A percentile compares a stretch with the other conserved stretches of the same genome.
phyloP scores from a whole-genome alignment of 64 coral and sea anemone species.

The Montipora cactus region DNA sequence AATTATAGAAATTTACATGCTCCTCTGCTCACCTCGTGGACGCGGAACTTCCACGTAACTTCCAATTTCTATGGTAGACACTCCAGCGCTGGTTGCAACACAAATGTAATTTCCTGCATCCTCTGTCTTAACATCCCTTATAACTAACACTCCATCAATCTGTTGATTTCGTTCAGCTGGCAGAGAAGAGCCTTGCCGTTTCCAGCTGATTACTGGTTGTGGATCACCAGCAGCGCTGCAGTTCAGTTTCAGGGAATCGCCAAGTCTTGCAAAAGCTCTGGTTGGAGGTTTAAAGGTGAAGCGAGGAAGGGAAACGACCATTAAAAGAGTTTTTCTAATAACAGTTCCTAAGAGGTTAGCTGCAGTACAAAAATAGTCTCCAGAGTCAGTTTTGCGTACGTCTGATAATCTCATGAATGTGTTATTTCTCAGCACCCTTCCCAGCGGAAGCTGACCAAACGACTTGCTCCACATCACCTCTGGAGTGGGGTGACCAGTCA shows the following conservation, averaged over 20 bases:
- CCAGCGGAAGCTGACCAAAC: slow-evolving; percentile 57
- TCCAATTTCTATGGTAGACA: neutral
- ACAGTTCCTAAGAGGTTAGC: slow-evolving; percentile 33
- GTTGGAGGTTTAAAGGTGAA: neutral
- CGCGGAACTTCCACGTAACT: too few relatives aligned
- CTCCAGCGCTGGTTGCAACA: slow-evolving; percentile 44
- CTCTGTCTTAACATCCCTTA: neutral
- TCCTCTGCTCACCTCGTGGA: too few relatives aligned
- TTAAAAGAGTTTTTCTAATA: neutral
- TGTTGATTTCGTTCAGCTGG: slow-evolving; percentile 2
- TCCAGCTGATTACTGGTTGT: slow-evolving; percentile 70
- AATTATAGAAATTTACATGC: neutral
- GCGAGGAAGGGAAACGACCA: neutral
- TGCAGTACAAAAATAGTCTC: slow-evolving; percentile 17
- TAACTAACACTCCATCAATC: neutral
- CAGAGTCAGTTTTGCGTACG: slow-evolving; percentile 39
- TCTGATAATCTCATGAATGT: neutral
- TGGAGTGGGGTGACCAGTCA: slow-evolving; percentile 60
- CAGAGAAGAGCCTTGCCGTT: slow-evolving; percentile 22
- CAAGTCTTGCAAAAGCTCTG: neutral
- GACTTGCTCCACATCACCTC: slow-evolving; percentile 57
- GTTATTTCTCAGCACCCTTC: neutral
- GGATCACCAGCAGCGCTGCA: slow-evolving; percentile 68
- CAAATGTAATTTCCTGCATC: slow-evolving; percentile 65
- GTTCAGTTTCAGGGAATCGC: neutral